Evolutionary conservation across 2,797 vertebrate genomes (phyloP).

Genomic region (Sebastiscus albofasciatus): DNA sequence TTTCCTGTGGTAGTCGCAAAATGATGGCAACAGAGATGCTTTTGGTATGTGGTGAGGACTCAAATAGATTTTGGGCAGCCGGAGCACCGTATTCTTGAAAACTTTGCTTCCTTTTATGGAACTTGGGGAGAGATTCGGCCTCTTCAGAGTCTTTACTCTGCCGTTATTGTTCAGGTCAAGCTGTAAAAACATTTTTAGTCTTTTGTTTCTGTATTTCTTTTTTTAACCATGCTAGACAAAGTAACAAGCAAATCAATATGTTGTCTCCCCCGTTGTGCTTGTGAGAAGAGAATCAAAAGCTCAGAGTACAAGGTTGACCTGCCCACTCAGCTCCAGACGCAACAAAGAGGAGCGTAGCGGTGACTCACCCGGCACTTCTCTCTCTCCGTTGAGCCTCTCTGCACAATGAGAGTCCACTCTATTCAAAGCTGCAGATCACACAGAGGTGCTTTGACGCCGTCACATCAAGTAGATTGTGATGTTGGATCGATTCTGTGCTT

Average conservation of each 20-base stretch:
- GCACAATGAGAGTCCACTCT: conserved; percentile 40
- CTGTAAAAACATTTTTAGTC: conserved; percentile 1
- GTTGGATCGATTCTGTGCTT: conserved; percentile 3
- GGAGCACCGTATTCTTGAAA: conserved; percentile 31
- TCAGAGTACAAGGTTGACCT: conserved; percentile 56
- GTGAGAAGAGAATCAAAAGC: conserved; percentile 28
- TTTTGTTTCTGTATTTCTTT: not conserved
- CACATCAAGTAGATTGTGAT: conserved; percentile 17
- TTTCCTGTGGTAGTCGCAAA: conserved; percentile 28
- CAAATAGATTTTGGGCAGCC: conserved; percentile 65
- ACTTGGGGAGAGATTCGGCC: not conserved
- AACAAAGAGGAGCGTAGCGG: conserved; percentile 62
- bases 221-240: not conserved
- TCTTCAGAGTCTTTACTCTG: not conserved
- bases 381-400: conserved; percentile 24
- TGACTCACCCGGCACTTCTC: conserved; percentile 65
- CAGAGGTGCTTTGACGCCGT: conserved; percentile 35
- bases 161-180: not conserved
- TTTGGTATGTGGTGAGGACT: conserved; percentile 67
- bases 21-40: conserved; percentile 52
- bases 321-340: conserved; percentile 64
- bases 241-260: not conserved
- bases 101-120: conserved; percentile 55
- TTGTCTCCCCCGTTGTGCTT: not conserved
- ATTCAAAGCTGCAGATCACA: conserved; percentile 56